phyloP scores from a whole-genome alignment of 1,140 invertebrate species.

The Cepaea nemoralis region DNA sequence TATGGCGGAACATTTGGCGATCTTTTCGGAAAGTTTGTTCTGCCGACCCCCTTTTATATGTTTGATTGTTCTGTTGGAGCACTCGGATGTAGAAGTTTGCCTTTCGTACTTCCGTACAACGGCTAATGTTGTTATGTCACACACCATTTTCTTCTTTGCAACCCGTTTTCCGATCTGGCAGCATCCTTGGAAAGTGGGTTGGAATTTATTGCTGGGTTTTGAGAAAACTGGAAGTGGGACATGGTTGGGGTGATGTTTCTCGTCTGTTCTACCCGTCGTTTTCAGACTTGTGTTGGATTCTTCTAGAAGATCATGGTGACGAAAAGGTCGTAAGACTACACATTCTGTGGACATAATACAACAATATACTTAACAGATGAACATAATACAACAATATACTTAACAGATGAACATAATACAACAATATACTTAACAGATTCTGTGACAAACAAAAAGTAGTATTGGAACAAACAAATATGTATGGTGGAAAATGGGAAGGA shows the following conservation, averaged over 20 bases:
- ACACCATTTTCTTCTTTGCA: conserved; percentile 47
- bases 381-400: background rate
- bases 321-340: conserved; percentile 2
- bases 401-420: background rate
- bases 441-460: too few species aligned
- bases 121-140: conserved; percentile 40
- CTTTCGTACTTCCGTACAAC: conserved; percentile 32
- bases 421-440: background rate
- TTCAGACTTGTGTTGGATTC: background rate
- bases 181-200: conserved; percentile 43
- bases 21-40: conserved; percentile 37
- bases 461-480: too few species aligned
- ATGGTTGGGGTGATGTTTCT: background rate
- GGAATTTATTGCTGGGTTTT: conserved; percentile 1
- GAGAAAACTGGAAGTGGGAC: background rate
- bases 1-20: conserved; percentile 39
- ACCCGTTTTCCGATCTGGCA: conserved; percentile 49
- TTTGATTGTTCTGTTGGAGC: background rate
- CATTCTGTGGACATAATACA: background rate
- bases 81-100: background rate
- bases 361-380: background rate
- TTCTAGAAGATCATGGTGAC: background rate
- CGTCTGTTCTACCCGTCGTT: background rate
- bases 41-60: background rate
- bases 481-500: too few species aligned